A percentile compares a stretch with the other conserved stretches of the same genome.
These are phyloP conservation scores for Caprella mutica DNA, from an alignment of 2,888 invertebrate genomes.

Conservation along the genomic window DNA sequence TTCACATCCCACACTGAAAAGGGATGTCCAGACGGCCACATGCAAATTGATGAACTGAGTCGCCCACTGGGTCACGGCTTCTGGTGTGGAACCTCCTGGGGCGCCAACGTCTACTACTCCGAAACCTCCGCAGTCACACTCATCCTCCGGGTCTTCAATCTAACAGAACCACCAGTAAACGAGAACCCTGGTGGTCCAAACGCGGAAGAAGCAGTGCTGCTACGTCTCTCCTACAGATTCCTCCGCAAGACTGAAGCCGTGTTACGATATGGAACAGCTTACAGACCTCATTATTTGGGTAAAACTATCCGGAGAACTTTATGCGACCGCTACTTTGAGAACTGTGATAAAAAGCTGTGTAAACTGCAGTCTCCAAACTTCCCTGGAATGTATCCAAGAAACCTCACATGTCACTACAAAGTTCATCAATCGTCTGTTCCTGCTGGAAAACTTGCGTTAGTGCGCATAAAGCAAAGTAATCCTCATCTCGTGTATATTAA, in stretches of 20 bases:
- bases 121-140: conserved; percentile 13
- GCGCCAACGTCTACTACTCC: conserved; percentile 14
- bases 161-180: not conserved
- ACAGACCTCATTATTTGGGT: conserved; percentile 9
- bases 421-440: conserved; percentile 40
- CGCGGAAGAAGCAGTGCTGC: conserved; percentile 6
- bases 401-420: conserved; percentile 21
- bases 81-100: conserved; percentile 17
- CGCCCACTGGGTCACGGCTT: conserved; percentile 13
- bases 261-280: conserved; percentile 7
- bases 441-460: conserved; percentile 58
- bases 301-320: conserved; percentile 11
- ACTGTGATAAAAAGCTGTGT: conserved; percentile 16
- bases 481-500: conserved; percentile 37
- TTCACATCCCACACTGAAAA: conserved; percentile 66
- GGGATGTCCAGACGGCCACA: conserved; percentile 60
- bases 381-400: conserved; percentile 14
- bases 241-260: conserved; percentile 9
- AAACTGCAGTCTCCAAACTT: conserved; percentile 15
- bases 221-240: conserved; percentile 12
- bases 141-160: conserved; percentile 39
- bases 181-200: conserved; percentile 4
- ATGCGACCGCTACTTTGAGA: conserved; percentile 14
- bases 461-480: conserved; percentile 55
- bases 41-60: conserved; percentile 14